Evolutionary conservation across 2,797 vertebrate genomes (phyloP).

Genomic region (Periparus ater): DNA sequence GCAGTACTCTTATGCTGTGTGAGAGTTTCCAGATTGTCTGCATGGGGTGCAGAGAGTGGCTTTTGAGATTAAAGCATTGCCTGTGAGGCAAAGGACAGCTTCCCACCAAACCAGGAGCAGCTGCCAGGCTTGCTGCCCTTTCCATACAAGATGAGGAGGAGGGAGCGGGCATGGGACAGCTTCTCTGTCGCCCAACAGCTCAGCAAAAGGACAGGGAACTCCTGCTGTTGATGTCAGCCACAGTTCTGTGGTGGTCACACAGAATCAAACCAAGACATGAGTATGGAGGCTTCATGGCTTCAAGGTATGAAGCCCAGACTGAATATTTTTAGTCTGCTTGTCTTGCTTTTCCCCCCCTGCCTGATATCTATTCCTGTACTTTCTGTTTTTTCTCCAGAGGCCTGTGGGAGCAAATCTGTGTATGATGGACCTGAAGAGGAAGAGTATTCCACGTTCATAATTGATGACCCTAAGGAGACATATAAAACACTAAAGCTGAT

Average conservation of each 20-base stretch:
- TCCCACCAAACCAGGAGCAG: neutral
- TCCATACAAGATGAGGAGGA: accelerated
- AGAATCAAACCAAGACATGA: neutral
- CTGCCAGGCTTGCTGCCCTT: neutral
- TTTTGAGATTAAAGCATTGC: neutral
- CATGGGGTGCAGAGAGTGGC: neutral
- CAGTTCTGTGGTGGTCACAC: neutral
- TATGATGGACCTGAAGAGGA: constrained; percentile 96
- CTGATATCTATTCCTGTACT: neutral
- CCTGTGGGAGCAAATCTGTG: constrained; percentile 95
- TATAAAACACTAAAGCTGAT: constrained; percentile 93
- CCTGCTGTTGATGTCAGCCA: neutral
- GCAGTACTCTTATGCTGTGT: neutral
- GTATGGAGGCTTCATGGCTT: too few relatives aligned
- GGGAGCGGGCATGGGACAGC: accelerated
- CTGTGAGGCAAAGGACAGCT: neutral
- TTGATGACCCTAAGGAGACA: constrained; percentile 96
- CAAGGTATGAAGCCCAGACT: neutral
- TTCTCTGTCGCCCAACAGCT: neutral
- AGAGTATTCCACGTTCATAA: constrained; percentile 94
- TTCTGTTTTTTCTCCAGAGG: constrained; percentile 76
- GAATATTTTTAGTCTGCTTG: neutral
- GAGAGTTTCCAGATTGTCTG: neutral
- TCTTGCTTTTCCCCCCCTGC: neutral
- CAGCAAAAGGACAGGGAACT: neutral